These are phyloP conservation scores for Colletes gigas DNA, from an alignment of 1,140 invertebrate species.

Conservation along the genomic window DNA sequence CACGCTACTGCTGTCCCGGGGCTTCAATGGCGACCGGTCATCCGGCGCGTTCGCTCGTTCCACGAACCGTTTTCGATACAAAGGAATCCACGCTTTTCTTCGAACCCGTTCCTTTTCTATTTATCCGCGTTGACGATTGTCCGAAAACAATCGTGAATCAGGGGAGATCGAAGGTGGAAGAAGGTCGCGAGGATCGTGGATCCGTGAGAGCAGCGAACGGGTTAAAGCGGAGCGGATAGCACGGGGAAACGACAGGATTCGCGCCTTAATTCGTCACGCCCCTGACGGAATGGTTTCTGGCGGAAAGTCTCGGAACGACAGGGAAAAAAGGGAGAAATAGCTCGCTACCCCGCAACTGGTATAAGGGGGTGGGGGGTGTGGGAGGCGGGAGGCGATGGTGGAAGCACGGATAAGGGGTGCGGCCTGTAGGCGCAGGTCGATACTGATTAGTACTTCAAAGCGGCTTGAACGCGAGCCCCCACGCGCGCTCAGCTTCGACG, in stretches of 20 bases:
- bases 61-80: too few species aligned
- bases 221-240: background rate
- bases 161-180: too few species aligned
- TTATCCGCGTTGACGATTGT: too few species aligned
- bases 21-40: too few species aligned
- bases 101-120: too few species aligned
- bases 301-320: slow-evolving; percentile 37
- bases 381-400: slow-evolving; percentile 55
- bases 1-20: too few species aligned
- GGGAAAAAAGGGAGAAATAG: slow-evolving; percentile 46
- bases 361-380: slow-evolving; percentile 4
- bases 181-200: too few species aligned
- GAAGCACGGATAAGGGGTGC: slow-evolving; percentile 55
- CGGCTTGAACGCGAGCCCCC: slow-evolving; percentile 50
- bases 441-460: slow-evolving; percentile 80
- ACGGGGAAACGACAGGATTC: background rate
- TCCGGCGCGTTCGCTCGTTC: too few species aligned
- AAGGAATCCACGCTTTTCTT: too few species aligned
- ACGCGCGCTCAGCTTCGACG: slow-evolving; percentile 58
- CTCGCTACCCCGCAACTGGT: slow-evolving; percentile 21
- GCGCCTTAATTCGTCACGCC: slow-evolving; percentile 17
- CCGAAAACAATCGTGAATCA: too few species aligned
- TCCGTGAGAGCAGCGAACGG: background rate
- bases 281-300: slow-evolving; percentile 31
- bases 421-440: slow-evolving; percentile 69